A percentile compares a stretch with the other conserved stretches of the same genome.
Evolutionary conservation across 1,140 invertebrate genomes (phyloP).

Genomic region (Gryllus bimaculatus): DNA sequence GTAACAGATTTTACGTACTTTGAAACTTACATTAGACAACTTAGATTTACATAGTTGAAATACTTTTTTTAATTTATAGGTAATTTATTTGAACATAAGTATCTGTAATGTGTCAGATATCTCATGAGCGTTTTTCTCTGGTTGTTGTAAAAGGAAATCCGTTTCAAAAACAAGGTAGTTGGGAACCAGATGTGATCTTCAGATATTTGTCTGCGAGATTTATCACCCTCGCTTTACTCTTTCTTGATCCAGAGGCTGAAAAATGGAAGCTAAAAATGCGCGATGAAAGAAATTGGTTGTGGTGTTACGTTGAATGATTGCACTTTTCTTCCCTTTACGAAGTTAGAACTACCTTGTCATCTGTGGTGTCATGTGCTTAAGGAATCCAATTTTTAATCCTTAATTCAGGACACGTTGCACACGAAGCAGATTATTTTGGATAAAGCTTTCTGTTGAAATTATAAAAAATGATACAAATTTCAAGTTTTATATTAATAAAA

Average conservation of each 20-base stretch:
- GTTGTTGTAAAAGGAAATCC: not conserved
- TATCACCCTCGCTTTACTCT: not conserved
- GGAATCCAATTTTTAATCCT: not conserved
- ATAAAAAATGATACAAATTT: too few species aligned
- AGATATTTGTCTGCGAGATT: not conserved
- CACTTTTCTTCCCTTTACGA: not conserved
- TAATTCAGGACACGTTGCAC: not conserved
- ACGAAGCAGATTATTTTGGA: not conserved
- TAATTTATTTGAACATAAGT: not conserved
- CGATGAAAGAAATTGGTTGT: not conserved
- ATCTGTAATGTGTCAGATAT: not conserved
- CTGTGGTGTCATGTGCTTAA: not conserved
- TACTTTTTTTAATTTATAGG: not conserved
- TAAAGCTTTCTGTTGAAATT: not conserved
- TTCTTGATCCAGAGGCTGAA: not conserved
- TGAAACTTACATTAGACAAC: too few species aligned
- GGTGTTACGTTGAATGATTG: not conserved
- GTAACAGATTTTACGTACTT: not conserved
- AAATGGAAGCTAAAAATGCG: not conserved
- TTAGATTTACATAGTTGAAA: not conserved
- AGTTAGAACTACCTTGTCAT: not conserved
- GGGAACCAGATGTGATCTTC: not conserved
- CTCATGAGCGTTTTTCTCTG: not conserved
- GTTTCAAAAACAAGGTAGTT: not conserved
- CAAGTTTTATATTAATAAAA: too few species aligned